Conservation (phyloP, 2,888 invertebrate species). For the Noctua fimbriata region DNA sequence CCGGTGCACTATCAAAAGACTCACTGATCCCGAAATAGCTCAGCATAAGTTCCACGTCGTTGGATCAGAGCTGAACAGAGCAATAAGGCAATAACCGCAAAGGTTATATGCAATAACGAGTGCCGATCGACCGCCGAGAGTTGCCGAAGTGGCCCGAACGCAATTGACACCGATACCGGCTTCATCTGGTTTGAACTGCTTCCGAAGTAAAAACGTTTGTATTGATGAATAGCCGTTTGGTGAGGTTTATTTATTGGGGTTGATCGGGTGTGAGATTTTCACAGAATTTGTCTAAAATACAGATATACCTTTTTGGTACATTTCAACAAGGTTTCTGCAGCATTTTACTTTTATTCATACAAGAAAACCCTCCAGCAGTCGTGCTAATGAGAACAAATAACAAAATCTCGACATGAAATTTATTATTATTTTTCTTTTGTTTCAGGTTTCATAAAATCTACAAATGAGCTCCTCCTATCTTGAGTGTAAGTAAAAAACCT, state of each 20-base stretch:
- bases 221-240: constrained; percentile 43
- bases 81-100: constrained; percentile 69
- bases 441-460: constrained; percentile 73
- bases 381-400: background rate
- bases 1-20: constrained; percentile 57
- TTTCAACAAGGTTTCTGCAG: background rate
- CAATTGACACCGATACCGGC: constrained; percentile 63
- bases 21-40: constrained; percentile 65
- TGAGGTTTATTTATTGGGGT: constrained; percentile 40
- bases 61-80: constrained; percentile 64
- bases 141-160: constrained; percentile 58
- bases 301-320: background rate
- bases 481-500: constrained; percentile 78
- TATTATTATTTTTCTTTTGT: constrained; percentile 66
- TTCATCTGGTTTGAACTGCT: constrained; percentile 63
- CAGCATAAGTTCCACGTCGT: constrained; percentile 64
- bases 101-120: constrained; percentile 68
- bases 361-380: background rate
- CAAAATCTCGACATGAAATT: background rate
- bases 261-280: constrained; percentile 15
- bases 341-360: background rate
- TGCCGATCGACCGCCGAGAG: constrained; percentile 57
- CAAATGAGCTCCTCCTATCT: constrained; percentile 82
- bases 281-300: background rate
- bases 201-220: constrained; percentile 43